phyloP scores from a whole-genome alignment of 2,888 invertebrate genomes.

The Halictus ligatus region DNA sequence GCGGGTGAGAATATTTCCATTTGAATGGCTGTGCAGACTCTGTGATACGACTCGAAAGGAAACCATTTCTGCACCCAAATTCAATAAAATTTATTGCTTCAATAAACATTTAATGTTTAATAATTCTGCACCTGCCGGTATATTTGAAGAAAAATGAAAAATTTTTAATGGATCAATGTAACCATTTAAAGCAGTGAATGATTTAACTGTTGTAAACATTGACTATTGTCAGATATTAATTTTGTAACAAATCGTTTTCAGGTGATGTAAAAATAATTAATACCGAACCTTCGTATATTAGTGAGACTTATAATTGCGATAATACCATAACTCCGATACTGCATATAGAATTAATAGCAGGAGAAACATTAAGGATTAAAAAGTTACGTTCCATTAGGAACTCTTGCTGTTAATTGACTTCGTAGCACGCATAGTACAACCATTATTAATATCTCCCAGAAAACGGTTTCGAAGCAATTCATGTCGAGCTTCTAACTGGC shows the following conservation, averaged over 20 bases:
- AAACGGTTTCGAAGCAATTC: conserved; percentile 6
- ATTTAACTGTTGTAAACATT: too few relatives aligned
- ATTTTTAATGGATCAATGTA: too few relatives aligned
- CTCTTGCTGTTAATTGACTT: conserved; percentile 8
- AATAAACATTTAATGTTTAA: too few relatives aligned
- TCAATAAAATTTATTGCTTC: too few relatives aligned
- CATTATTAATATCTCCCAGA: conserved; percentile 13
- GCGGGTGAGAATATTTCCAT: background rate
- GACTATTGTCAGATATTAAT: background rate
- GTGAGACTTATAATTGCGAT: background rate
- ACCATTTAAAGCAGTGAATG: too few relatives aligned
- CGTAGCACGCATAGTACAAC: background rate
- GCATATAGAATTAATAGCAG: background rate
- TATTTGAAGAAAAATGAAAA: too few relatives aligned
- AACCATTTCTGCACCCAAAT: too few relatives aligned
- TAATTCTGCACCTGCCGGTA: too few relatives aligned
- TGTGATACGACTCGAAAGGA: too few relatives aligned
- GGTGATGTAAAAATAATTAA: background rate
- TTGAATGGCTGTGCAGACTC: background rate
- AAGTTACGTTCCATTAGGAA: conserved; percentile 1
- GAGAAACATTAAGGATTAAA: background rate
- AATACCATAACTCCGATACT: background rate
- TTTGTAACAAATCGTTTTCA: background rate
- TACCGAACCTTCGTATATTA: background rate
- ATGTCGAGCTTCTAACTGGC: conserved; percentile 5